Evolutionary conservation across 2,888 invertebrate species (phyloP).

Genomic region (Agriopis aurantiaria): DNA sequence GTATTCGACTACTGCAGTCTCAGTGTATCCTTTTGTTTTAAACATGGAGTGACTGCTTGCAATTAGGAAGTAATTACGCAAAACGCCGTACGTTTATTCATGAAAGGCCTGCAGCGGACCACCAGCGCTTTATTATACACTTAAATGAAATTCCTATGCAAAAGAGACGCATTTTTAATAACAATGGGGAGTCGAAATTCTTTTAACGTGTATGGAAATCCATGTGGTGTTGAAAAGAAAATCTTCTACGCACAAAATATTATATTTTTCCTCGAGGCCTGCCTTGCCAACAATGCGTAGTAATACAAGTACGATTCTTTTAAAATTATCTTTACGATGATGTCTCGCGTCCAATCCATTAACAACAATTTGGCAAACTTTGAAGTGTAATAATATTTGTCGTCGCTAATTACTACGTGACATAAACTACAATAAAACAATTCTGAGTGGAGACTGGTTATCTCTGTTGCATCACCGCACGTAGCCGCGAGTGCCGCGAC

Average conservation of each 20-base stretch:
- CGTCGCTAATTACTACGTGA: conserved; percentile 7
- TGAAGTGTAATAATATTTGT: conserved; percentile 1
- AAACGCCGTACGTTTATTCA: conserved; percentile 35
- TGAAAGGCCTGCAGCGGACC: conserved; percentile 21
- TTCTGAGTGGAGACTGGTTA: conserved; percentile 9
- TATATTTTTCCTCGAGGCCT: neutral
- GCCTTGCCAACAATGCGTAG: neutral
- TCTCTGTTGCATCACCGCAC: conserved; percentile 24
- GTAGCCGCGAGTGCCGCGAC: neutral
- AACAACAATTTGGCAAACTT: neutral
- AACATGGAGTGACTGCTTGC: conserved; percentile 25
- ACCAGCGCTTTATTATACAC: conserved; percentile 28
- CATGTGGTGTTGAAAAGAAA: neutral
- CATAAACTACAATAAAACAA: conserved; percentile 18
- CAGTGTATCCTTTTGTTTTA: conserved; percentile 30
- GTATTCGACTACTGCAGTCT: conserved; percentile 17
- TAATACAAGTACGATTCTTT: neutral
- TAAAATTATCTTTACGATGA: neutral
- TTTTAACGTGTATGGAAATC: conserved; percentile 6
- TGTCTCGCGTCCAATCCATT: neutral
- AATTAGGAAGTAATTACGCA: conserved; percentile 40
- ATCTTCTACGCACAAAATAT: neutral
- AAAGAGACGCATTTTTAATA: conserved; percentile 22
- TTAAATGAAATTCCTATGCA: conserved; percentile 25
- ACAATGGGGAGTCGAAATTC: conserved; percentile 16